Evolutionary conservation across 1,140 invertebrate species (phyloP).

Genomic region (Atta colombica): DNA sequence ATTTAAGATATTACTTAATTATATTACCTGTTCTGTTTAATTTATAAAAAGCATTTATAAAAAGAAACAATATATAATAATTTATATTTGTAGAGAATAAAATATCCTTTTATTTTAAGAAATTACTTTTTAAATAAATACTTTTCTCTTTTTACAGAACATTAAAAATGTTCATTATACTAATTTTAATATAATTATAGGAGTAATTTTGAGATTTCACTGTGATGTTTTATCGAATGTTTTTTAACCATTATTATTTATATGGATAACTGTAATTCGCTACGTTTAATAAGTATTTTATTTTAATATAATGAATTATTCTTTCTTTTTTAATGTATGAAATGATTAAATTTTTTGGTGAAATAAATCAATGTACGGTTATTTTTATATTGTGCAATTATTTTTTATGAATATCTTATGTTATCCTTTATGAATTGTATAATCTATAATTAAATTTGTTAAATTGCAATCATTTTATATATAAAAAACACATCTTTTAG

Average conservation of each 20-base stretch:
- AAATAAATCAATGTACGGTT: too few species aligned
- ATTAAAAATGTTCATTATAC: not conserved
- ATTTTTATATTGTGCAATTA: too few species aligned
- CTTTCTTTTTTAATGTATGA: too few species aligned
- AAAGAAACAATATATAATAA: not conserved
- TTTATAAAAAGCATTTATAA: not conserved
- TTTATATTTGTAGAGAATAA: not conserved
- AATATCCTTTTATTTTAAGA: not conserved
- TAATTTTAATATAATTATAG: not conserved
- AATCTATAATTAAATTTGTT: too few species aligned
- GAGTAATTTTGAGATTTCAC: not conserved
- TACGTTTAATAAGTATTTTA: not conserved
- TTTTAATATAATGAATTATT: not conserved
- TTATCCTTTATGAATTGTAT: too few species aligned
- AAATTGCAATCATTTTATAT: too few species aligned
- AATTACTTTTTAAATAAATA: not conserved
- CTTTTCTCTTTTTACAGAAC: not conserved
- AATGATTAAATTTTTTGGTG: too few species aligned
- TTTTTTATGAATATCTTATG: too few species aligned
- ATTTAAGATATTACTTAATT: not conserved
- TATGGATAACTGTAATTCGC: not conserved
- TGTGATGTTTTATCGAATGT: not conserved
- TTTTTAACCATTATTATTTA: not conserved
- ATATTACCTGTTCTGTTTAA: not conserved
- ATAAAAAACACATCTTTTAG: not conserved